Percentiles rank a stretch among this genome's conserved stretches.
Evolutionary conservation across 2,113 vertebrate species (phyloP).

Genomic region (Pao palembangensis): DNA sequence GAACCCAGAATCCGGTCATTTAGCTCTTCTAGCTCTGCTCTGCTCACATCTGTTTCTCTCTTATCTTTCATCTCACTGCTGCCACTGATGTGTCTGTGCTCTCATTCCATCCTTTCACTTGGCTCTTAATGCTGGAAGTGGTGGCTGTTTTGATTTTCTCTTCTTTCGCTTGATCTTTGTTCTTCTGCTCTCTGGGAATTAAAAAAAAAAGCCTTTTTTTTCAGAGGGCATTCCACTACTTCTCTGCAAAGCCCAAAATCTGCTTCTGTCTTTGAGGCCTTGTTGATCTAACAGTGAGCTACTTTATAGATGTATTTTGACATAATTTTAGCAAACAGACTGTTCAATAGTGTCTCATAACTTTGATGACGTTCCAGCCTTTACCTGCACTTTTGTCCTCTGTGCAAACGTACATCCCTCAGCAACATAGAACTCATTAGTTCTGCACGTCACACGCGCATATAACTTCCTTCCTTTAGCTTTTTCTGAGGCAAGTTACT

Average conservation of each 20-base stretch:
- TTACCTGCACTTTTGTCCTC: too few species aligned
- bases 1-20: constrained; percentile 48
- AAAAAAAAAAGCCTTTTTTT: constrained; percentile 37
- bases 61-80: constrained; percentile 30
- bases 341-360: too few species aligned
- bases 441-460: too few species aligned
- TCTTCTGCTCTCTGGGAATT: constrained; percentile 40
- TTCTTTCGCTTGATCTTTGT: constrained; percentile 40
- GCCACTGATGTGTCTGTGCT: constrained; percentile 47
- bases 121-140: constrained; percentile 44
- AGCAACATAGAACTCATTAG: too few species aligned
- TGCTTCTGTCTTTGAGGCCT: constrained; percentile 34
- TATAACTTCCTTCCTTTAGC: too few species aligned
- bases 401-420: too few species aligned
- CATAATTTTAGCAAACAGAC: not conserved
- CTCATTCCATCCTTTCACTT: constrained; percentile 36
- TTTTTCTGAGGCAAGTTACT: too few species aligned
- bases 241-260: constrained; percentile 30
- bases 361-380: too few species aligned
- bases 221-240: constrained; percentile 36
- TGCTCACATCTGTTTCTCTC: constrained; percentile 17
- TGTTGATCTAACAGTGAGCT: constrained; percentile 38
- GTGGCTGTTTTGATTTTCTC: constrained; percentile 16
- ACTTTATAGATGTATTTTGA: constrained; percentile 29
- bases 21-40: constrained; percentile 42